Evolutionary conservation across 92 coral and sea anemone species (phyloP), one percentile per base, ranked within the genome.

Genomic region (Heteractis magnifica): DNA sequence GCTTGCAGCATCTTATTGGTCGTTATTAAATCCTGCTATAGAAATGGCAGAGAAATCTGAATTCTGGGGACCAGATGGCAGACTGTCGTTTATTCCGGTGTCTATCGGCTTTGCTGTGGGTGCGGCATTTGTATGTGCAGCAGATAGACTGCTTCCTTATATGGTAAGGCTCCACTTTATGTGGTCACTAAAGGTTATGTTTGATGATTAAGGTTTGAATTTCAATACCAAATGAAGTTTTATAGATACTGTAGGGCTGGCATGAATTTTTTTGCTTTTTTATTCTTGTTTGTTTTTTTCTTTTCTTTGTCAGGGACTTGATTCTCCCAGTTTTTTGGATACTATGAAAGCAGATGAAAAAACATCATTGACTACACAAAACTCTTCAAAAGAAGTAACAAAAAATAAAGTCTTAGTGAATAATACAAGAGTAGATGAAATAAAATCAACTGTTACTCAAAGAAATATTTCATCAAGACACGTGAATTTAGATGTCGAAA

Each of bases 1-100:
- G 99, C 87, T 93, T 16, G 99, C 99, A 12, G 99, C 99, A 4
- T 96, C 99, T 0, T 96, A 96, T 64, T 96, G 99, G 99, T 96
- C 99, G 0, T 80, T 96, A 20, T 79, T 96, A n/a, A 98, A 95
- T 65, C 99, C 99, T 71, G 99, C 99, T 7, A 96, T 96, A 21
- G 99, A 96, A 72, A 90, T 94, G 94, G 99, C 99, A 13, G 92
- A 85, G 72, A 87, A 83, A 41, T 92, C 99, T 4, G 86, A 89
- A 23, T 80, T 56, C 20, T 96, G 94, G 86, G 99, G 99, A 55
- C 65, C 86, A 56, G 88, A 84, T 21, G 99, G 99, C 26, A 77
- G 84, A 48, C 88, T 90, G 84, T 94, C 99, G 50, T 96, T 96
- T 34, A 53, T 96, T 26, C 99, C 99, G 23, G 99, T 94, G 11